Evolutionary conservation across 2,113 vertebrate genomes (phyloP).

Genomic region (Aix galericulata): DNA sequence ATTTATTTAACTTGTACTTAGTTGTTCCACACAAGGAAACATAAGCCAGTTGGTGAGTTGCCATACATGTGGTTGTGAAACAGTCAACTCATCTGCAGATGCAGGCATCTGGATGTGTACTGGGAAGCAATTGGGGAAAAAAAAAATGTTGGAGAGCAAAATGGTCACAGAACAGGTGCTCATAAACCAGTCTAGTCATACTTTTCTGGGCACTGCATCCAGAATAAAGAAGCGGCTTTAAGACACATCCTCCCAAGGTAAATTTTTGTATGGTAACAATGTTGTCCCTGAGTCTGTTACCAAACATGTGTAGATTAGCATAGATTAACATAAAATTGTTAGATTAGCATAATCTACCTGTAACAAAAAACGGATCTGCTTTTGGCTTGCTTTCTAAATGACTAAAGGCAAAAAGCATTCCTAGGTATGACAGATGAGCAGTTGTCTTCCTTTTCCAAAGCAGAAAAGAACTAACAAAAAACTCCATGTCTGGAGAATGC

Average conservation of each 20-base stretch:
- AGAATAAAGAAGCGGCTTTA: neutral
- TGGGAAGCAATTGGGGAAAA: neutral
- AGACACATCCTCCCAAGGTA: neutral
- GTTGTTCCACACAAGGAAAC: neutral
- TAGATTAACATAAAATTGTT: no score
- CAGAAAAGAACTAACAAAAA: neutral
- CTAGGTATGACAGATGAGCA: neutral
- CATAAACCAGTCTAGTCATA: neutral
- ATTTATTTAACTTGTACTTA: neutral
- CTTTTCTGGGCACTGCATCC: neutral
- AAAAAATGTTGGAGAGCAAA: neutral
- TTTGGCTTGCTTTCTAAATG: neutral
- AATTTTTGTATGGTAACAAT: neutral
- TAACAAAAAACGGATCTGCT: neutral
- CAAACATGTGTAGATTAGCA: neutral
- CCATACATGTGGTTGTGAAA: fast-evolving
- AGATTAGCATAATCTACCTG: neutral
- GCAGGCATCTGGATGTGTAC: neutral
- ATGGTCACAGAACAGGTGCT: neutral
- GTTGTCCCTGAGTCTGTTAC: neutral
- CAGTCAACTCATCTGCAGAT: neutral
- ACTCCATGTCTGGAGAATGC: neutral
- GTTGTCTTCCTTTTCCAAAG: neutral
- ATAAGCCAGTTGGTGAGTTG: neutral
- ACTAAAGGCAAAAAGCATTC: neutral